These are phyloP conservation scores for Crossocerus cetratus DNA, from an alignment of 2,888 invertebrate species.

Conservation along the genomic window DNA sequence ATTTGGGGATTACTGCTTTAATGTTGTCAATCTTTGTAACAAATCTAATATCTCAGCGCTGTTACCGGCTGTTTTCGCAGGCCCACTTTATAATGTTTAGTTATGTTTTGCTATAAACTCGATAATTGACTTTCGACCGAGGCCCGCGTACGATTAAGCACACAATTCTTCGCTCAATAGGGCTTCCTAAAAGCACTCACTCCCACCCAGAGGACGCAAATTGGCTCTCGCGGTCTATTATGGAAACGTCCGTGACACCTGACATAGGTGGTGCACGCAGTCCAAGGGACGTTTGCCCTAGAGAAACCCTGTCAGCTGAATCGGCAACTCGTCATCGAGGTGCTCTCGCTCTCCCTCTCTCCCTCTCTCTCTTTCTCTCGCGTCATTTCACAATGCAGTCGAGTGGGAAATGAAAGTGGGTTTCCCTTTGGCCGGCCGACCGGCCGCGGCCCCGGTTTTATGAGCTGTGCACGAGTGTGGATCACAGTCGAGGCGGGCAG, in stretches of 20 bases:
- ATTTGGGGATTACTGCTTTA: too few relatives aligned
- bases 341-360: conserved; percentile 52
- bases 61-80: too few relatives aligned
- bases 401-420: conserved; percentile 57
- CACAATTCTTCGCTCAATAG: background rate
- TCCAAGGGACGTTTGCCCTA: conserved; percentile 9
- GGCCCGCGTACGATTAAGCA: background rate
- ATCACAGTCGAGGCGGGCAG: background rate
- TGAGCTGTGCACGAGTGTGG: conserved; percentile 20
- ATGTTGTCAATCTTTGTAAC: too few relatives aligned
- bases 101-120: too few relatives aligned
- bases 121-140: too few relatives aligned
- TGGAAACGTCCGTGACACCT: conserved; percentile 10
- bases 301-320: conserved; percentile 4
- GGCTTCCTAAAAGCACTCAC: background rate
- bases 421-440: conserved; percentile 4
- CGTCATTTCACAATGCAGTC: conserved; percentile 55
- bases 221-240: conserved; percentile 12
- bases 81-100: too few relatives aligned
- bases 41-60: too few relatives aligned
- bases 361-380: conserved; percentile 56
- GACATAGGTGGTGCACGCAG: conserved; percentile 15
- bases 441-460: conserved; percentile 26
- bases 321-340: conserved; percentile 33
- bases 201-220: background rate